Evolutionary conservation across 2,888 invertebrate genomes (phyloP), one percentile per base, ranked within the genome.

Genomic region (Pollenia amentaria): DNA sequence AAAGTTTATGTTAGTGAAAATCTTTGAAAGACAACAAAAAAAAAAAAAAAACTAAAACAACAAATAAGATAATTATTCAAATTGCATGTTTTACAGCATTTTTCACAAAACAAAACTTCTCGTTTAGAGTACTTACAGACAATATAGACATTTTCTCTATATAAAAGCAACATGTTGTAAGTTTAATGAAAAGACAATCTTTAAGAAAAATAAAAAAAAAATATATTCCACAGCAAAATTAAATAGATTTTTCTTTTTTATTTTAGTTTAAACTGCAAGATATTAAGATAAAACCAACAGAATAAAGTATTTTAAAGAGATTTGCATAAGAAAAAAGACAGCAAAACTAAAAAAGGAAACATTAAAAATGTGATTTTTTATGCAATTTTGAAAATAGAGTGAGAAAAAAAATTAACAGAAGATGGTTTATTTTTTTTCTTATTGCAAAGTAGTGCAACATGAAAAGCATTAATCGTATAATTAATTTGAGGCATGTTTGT

Each of bases 401-500:
- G n/a, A 65, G 42, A 76, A 75, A 40, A 51, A 42, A n/a, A 44
- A 21, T 60, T 62, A 82, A 9, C 18, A 80, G 72, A 72, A 72
- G 57, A 86, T 79, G 67, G 40, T 62, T 70, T 38, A 48, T 51
- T 12, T 21, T 29, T 51, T 12, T 21, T 29, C 51, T 29, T 55
- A 67, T 16, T 51, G 62, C 55, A 38, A 77, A 77, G 65, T 72
- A 73, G 57, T 29, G 64, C 60, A 80, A 87, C 88, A 86, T 83
- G 84, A 91, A 90, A 90, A 90, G 90, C 93, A 93, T 93, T 93
- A 93, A 93, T 93, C 93, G 93, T 92, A 91, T 93, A 93, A 93
- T 93, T 93, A 93, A 93, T 93, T 93, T 93, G 93, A 93, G 92
- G 92, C 92, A 93, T 93, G 93, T 92, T 73, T 93, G 93, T 91